Evolutionary conservation across 1,140 invertebrate genomes (phyloP), one percentile per base, ranked within the genome.

Genomic region (Drosophila bocqueti): DNA sequence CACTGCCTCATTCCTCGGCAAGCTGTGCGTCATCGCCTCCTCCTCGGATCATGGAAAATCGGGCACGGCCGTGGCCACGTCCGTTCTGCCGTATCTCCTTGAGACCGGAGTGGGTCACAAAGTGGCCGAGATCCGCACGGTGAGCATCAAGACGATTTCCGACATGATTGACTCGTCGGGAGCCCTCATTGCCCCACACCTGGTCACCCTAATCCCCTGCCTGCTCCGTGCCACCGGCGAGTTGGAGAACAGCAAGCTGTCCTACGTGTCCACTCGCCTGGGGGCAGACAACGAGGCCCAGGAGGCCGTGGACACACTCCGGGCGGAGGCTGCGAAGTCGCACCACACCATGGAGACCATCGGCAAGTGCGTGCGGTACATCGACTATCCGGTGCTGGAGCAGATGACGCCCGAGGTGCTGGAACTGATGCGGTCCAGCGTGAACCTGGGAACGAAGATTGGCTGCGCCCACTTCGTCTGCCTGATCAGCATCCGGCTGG

Each of bases 281-380:
- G 95, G 95, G 6, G 95, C 95, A 2, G 95, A 96, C 62, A 93
- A 94, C 34, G 94, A 95, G 55, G 93, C 94, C 2, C 95, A 96
- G 80, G 96, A 98, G 78, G 94, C 95, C 46, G 94, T 98, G 0
- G 97, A 98, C 92, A 95, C 94, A 78, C 94, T 96, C 36, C 94
- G 97, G 55, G 96, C 97, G 34, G 95, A 95, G 65, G 95, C 95
- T 18, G 96, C 97, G 0, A 96, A 96, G 83, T 95, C 95, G 31
- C 97, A 98, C 89, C 96, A 97, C 63, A 97, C 97, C 77, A 97
- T 97, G 75, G 97, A 98, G 87, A 97, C 97, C 3, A 95, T 98
- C 26, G 96, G 96, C 42, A 96, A 97, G 95, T 98, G 97, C 91
- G 95, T 98, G 68, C 97, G 97, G 71, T 97, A 96, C 91, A 95